These are phyloP conservation scores for Folsomia candida DNA, from an alignment of 2,888 invertebrate genomes.

Conservation along the genomic window DNA sequence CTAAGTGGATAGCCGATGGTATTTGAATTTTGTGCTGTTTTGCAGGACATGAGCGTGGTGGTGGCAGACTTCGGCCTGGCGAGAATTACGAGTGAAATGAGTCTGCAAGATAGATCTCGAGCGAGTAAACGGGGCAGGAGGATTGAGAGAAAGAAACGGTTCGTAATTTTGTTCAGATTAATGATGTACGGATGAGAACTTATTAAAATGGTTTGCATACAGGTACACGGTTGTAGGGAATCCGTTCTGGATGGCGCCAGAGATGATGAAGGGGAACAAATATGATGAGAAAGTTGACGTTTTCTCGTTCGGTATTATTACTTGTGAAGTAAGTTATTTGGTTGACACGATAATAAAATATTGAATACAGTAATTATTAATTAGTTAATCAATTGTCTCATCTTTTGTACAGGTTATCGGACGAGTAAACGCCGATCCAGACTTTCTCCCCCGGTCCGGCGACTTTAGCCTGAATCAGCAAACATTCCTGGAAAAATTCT, in stretches of 20 bases:
- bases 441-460: conserved; percentile 81
- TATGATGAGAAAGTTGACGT: conserved; percentile 96
- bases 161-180: background rate
- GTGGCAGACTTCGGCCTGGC: conserved; percentile 95
- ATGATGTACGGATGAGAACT: background rate
- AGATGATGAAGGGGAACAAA: conserved; percentile 95
- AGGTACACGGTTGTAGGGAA: conserved; percentile 94
- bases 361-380: background rate
- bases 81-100: conserved; percentile 56
- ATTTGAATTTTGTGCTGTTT: background rate
- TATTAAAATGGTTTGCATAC: conserved; percentile 20
- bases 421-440: conserved; percentile 90
- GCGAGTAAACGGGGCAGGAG: conserved; percentile 44
- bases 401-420: conserved; percentile 74
- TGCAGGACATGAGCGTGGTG: conserved; percentile 80
- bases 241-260: conserved; percentile 91
- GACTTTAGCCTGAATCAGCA: conserved; percentile 90
- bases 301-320: conserved; percentile 90
- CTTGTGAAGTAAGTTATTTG: conserved; percentile 73
- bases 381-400: conserved; percentile 3
- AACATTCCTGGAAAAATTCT: conserved; percentile 82
- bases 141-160: conserved; percentile 49
- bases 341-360: background rate
- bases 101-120: conserved; percentile 44
- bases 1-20: no score